Evolutionary conservation across 2,797 vertebrate species (phyloP), one percentile per base, ranked within the genome.

Genomic region (Valencia hispanica): DNA sequence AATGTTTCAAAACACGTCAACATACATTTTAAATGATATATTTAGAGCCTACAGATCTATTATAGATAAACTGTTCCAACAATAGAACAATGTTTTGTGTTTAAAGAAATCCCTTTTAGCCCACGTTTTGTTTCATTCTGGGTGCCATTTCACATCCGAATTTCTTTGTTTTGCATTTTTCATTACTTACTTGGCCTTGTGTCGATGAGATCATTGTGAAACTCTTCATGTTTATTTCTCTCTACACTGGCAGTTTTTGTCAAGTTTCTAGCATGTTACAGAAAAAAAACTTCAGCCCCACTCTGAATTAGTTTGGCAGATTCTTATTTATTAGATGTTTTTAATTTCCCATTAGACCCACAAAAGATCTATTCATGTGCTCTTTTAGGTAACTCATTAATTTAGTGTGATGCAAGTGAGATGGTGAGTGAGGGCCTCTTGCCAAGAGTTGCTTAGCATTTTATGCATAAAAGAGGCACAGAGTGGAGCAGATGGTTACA

Each of bases 381-480:
- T 86, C 91, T 94, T 91, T 89, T 91, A 94, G 93, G 93, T 94
- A 94, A 94, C 91, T 93, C 93, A 93, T 95, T 96, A 95, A 95
- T 95, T 94, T 95, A 90, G 89, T 88, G 87, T 94, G 93, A 94
- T 93, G 88, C 91, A 92, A 94, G 88, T 87, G 91, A 90, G 89
- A 90, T 88, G 86, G 88, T 83, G 86, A 93, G 87, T 83, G 87
- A 91, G 83, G 88, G 92, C 88, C 73, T 77, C 65, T 86, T 89
- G 93, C 93, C 94, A 95, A 92, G 87, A 84, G 79, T 88, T 88
- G 90, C 89, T 92, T 92, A 91, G 88, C 91, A 85, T 88, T 92
- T 93, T 90, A 87, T 88, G 89, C 90, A 92, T 92, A 90, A 93
- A 94, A 85, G 84, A 92, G 93, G 91, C 86, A 89, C 86, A 86